Base-by-base conservation (phyloP, 2,888 invertebrate species). In the Agonopterix subpropinquella region DNA sequence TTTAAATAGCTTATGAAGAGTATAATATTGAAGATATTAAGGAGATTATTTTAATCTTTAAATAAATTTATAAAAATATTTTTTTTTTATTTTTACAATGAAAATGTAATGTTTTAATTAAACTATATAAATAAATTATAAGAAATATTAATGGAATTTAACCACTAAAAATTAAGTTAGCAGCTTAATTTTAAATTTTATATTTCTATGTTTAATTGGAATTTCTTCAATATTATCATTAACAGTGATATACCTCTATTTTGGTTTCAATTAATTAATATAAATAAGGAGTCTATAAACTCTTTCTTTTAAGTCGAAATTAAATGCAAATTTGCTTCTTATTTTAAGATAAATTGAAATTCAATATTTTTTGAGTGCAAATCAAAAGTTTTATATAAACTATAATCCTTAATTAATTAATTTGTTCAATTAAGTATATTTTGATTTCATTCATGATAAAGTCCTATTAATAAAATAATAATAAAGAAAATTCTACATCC, bases 31-130 rank as follows among this genome's bases (percentile, higher is more conserved):
- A 80, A 80, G 80, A 77, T 77, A 75, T 80, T 77, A 74, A 51
- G 72, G 79, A 72, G 64, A 74, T 77, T 64, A 61, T 36, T 36
- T 53, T 58, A 70, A 70, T 73, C 57, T 70, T 71, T 74, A 70
- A 62, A 67, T 64, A 70, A 36, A 45, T 35, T 35, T 73, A 70
- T 70, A 77, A 39, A 8, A 65, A 50, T 44, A 61, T 73, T 88
- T 88, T 90, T 85, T 82, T 73, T 88, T 88, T 90, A 85, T 82
- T 89, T 89, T 90, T 91, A 90, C 86, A 90, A 65, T 91, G 91
- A 91, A 92, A 91, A 89, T 90, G 86, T 91, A 91, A 90, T 68
- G 90, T 92, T 90, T 91, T 91, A 53, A 37, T 79, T 91, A 90
- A 91, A 91, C 89, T 91, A 91, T 88, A 89, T 89, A 89, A 90